Percentiles rank a stretch among this genome's conserved stretches.
Conservation (phyloP, 2,113 vertebrate species). For the Calonectris borealis region DNA sequence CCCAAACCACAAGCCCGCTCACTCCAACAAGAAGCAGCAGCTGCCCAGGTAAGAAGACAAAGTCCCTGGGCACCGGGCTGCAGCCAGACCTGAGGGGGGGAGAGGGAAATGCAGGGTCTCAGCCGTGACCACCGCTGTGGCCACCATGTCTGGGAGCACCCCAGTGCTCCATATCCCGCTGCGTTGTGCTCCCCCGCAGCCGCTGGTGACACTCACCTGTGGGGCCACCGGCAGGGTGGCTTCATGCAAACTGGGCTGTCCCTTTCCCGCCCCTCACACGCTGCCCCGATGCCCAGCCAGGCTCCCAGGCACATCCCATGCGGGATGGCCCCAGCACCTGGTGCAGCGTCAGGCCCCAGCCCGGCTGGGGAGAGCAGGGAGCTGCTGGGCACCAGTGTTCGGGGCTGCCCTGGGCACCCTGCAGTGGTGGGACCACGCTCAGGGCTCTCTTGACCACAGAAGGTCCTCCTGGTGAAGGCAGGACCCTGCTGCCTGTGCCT, state of each 20-base stretch:
- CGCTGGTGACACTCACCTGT: not conserved
- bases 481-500: not conserved
- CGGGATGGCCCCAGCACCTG: fast-evolving
- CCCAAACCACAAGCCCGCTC: constrained; percentile 53
- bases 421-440: not conserved
- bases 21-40: constrained; percentile 70
- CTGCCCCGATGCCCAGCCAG: fast-evolving
- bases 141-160: not conserved
- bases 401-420: not conserved
- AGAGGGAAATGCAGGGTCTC: not conserved
- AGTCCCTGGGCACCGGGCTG: not conserved
- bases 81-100: not conserved
- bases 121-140: not conserved
- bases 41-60: constrained; percentile 83
- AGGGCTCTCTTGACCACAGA: not conserved
- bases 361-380: not conserved
- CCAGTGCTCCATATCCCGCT: not conserved
- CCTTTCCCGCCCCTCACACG: not conserved
- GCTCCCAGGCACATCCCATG: not conserved
- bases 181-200: not conserved
- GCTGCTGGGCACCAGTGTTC: fast-evolving
- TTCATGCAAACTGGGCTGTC: not conserved
- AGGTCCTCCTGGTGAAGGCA: not conserved
- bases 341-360: not conserved
- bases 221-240: not conserved